phyloP scores from a whole-genome alignment of 2,888 invertebrate genomes.

The Drosophila testacea region DNA sequence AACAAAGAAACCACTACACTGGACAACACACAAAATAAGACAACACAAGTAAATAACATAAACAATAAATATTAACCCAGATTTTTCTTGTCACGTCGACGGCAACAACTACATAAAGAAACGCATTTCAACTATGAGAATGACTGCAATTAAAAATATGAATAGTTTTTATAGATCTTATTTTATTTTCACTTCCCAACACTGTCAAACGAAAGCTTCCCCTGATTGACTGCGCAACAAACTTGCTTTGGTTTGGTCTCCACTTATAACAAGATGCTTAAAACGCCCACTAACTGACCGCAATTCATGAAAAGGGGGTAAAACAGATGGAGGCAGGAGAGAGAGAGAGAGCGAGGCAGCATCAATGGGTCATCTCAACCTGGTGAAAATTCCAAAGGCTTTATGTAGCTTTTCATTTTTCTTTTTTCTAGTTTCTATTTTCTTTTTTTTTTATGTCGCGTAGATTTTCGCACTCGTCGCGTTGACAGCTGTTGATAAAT shows the following conservation, averaged over 20 bases:
- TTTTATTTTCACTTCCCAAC: constrained; percentile 16
- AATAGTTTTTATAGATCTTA: constrained; percentile 3
- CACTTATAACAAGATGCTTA: constrained; percentile 40
- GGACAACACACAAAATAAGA: constrained; percentile 28
- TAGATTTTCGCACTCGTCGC: constrained; percentile 62
- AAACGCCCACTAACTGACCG: constrained; percentile 55
- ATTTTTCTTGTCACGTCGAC: constrained; percentile 35
- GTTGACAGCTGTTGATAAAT: constrained; percentile 73
- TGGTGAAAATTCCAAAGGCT: constrained; percentile 72
- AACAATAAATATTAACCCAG: constrained; percentile 62
- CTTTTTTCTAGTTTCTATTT: constrained; percentile 27
- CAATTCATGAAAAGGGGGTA: constrained; percentile 9
- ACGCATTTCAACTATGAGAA: background rate
- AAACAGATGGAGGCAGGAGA: background rate
- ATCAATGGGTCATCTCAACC: constrained; percentile 52
- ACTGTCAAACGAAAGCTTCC: constrained; percentile 29
- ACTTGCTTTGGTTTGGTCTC: constrained; percentile 3
- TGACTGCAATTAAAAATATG: constrained; percentile 30
- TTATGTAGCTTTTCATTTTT: constrained; percentile 39
- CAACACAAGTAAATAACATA: constrained; percentile 19
- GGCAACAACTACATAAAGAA: background rate
- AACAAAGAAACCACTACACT: constrained; percentile 16
- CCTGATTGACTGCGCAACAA: constrained; percentile 45
- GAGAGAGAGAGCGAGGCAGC: background rate
- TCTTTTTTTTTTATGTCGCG: constrained; percentile 35